Evolutionary conservation across 2,113 vertebrate genomes (phyloP).

Genomic region (Lathamus discolor): DNA sequence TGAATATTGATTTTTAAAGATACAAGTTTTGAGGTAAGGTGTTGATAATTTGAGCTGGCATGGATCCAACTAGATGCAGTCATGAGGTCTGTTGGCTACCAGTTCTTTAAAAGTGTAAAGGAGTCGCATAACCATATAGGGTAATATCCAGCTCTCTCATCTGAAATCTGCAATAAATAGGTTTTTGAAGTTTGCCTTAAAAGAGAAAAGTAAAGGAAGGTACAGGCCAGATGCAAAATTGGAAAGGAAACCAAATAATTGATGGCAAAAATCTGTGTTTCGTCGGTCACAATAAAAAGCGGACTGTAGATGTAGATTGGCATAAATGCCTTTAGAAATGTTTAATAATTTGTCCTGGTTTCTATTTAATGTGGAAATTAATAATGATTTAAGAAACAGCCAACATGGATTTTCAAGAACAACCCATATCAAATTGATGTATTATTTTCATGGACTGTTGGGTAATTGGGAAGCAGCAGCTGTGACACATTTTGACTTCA

Average conservation of each 20-base stretch:
- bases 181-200: not conserved
- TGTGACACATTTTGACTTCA: not conserved
- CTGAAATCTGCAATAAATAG: not conserved
- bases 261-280: not conserved
- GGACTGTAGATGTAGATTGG: not conserved
- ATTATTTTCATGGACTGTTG: not conserved
- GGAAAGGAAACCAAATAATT: not conserved
- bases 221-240: not conserved
- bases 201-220: not conserved
- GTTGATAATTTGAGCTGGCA: not conserved
- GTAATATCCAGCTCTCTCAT: not conserved
- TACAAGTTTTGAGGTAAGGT: not conserved
- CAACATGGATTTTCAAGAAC: not conserved
- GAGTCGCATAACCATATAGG: rapidly evolving
- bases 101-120: not conserved
- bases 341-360: not conserved
- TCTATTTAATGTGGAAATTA: not conserved
- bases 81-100: not conserved
- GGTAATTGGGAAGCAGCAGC: not conserved
- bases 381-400: not conserved
- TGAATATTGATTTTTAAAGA: conserved; percentile 4
- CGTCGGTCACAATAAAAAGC: not conserved
- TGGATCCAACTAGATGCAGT: not conserved
- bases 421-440: not conserved
- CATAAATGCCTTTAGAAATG: not conserved